Base-by-base conservation (phyloP, 1,140 invertebrate genomes). In the Conus betulinus region DNA sequence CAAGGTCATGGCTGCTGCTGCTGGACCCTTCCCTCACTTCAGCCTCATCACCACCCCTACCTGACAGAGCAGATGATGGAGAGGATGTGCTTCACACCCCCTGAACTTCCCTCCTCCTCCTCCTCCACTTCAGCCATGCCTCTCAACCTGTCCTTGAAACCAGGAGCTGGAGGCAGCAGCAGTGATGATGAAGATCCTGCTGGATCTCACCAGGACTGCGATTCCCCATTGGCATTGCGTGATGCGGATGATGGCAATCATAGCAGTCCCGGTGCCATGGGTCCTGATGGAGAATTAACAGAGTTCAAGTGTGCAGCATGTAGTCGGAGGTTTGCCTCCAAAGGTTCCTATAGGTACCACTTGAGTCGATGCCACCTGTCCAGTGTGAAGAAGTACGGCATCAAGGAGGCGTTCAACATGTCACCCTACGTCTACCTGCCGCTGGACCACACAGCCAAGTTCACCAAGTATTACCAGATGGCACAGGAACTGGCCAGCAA, bases 291-390 rank as follows among this genome's bases (percentile, higher is more conserved):
- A 25, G 93, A 94, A 39, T 78, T 89, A 51, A 85, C 89, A 13
- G 94, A 94, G 57, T 94, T 93, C 86, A 99, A 99, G 95, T 99
- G 98, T 96, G 98, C 98, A 39, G 98, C 99, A 92, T 99, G 98
- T 96, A 98, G 99, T 95, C 98, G 98, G 27, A 98, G 98, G 15
- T 99, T 99, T 94, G 98, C 98, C 86, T 99, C 98, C 3, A 99
- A 99, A 95, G 98, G 98, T 57, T 98, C 98, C 3, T 99, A 99
- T 95, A 97, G 98, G 92, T 98, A 99, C 95, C 98, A 99, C 93
- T 95, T 99, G 88, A 98, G 98, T 85, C 99, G 99, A 94, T 98
- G 99, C 97, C 98, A 99, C 95, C 98, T 99, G 51, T 94, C 93
- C 7, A 93, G 93, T 67, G 93, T 94, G 13, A 93, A 94, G 88